Base-by-base conservation (phyloP, 2,888 invertebrate species). In the Notodromas monacha region DNA sequence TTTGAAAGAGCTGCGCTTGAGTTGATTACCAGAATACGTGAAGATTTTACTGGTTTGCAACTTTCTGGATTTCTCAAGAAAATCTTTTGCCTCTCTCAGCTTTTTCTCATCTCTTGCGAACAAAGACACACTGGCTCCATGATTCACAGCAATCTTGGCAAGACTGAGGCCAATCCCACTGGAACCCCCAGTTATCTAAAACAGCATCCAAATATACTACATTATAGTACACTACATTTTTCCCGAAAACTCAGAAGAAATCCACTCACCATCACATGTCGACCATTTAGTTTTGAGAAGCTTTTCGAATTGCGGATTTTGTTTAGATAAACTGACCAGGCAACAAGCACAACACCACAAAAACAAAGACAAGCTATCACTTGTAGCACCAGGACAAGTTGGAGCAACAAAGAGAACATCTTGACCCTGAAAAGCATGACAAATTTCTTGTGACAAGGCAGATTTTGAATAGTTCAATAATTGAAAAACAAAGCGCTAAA, bases 121-220 rank as follows among this genome's bases (percentile, higher is more conserved):
- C 31, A 92, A 61, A 1, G 86, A 79, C 2, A 92, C 74, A 51
- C 73, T 58, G 3, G 84, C 84, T 15, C 89, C 89, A 40, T 60
- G 51, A 41, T 55, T 57, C 0, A 66, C 70, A 6, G 68, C 72
- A 42, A 70, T 60, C 14, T 65, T 54, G 1, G 81, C 86, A 10
- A 72, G 48, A 34, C 66, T 61, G 48, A 73, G 68, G 1, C 89
- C 92, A 40, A 92, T 92, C 4, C 89, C 89, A 51, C 77, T 79
- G 0, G 86, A 86, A 8, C 86, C 89, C 27, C 89, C 89, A 15
- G 84, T 84, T 28, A 89, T 56, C 62, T 63, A 34, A 21, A 21
- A 21, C 21, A 21, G 6, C n/a, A n/a, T 6, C n/a, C 6, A 21
- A 21, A 21, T 6, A n/a, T 8, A 21, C 8, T 21, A n/a, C 6